Base-by-base conservation (phyloP, 92 coral and sea anemone genomes). In the Blastomussa wellsi region DNA sequence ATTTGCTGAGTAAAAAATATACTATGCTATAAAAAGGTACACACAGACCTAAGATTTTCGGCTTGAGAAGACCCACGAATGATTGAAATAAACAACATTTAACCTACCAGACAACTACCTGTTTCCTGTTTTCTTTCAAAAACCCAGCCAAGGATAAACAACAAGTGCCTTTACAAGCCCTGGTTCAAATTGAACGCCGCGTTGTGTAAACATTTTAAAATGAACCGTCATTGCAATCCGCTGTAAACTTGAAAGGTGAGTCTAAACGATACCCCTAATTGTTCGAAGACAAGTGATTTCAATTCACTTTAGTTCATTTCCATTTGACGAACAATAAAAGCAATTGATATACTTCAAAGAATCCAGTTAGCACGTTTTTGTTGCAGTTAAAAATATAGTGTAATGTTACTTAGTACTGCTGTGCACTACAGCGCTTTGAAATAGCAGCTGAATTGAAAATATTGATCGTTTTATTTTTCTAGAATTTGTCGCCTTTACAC, bases 271-370 rank as follows among this genome's bases (percentile, higher is more conserved):
- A 70, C 37, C 16, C 37, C 37, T 9, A 70, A 70, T 38, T 70
- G 44, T 70, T 2, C 48, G 14, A 20, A 38, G 75, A 70, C 75
- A 70, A 70, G 44, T 19, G 75, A 36, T 17, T 33, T 36, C 75
- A 33, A 70, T 70, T 70, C 75, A 38, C 48, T 12, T 12, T 38
- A 3, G 75, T 70, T 70, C 75, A 35, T 35, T 38, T 70, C 17
- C 75, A 70, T 70, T 70, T 19, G 26, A 14, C 20, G 75, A 70
- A 70, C 75, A 70, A 70, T 70, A 70, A 70, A 70, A 36, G 75
- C 75, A 70, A 70, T 70, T 37, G 75, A 70, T 70, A 70, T 36
- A 70, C 75, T 70, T 70, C 75, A 70, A 32, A 20, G 75, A 70
- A 10, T 19, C 44, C 47, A 19, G 36, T 36, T 70, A 70, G 44